Evolutionary conservation across 2,113 vertebrate genomes (phyloP), one percentile per base, ranked within the genome.

Genomic region (Pseudorhombus dupliciocellatus): DNA sequence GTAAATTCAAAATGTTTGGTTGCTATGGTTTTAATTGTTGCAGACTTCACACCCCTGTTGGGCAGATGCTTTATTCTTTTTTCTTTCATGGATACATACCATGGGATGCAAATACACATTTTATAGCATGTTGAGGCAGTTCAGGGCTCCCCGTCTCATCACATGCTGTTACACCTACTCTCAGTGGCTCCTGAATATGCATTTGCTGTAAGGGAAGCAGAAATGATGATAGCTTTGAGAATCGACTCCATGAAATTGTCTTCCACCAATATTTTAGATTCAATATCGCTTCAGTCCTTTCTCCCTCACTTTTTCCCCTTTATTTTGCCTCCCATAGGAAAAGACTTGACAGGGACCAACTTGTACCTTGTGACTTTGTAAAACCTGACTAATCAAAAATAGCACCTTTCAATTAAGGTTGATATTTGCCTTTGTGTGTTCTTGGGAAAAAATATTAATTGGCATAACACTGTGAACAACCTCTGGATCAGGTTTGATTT

Each of bases 251-350:
- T 40, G 50, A 74, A 21, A 57, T 64, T 30, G 68, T 80, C 73
- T 80, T 69, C 67, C n/a, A 51, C 71, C 28, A 54, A 75, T 66
- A 67, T 79, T 72, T 76, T 56, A 67, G 61, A 66, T 80, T 55
- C 50, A 9, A 26, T 7, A 15, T 61, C 52, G 57, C 60, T 14
- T 21, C 4, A 7, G 61, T 72, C 24, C 37, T 21, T 9, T 60
- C 66, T 54, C 8, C 7, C 61, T 58, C 34, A 11, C 34, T 37
- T 10, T 4, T 37, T 9, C 34, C 11, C 10, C 12, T 67, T 58
- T 57, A 66, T 70, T 72, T 61, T 9, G 30, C 42, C 31, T 62
- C 46, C 62, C 21, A 28, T 20, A 56, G 48, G 50, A 67, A 26
- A 57, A 50, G 22, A 53, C 68, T 52, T 50, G 51, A 66, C 52